Base-by-base conservation (phyloP, 2,797 vertebrate species). In the Dipus sagitta region DNA sequence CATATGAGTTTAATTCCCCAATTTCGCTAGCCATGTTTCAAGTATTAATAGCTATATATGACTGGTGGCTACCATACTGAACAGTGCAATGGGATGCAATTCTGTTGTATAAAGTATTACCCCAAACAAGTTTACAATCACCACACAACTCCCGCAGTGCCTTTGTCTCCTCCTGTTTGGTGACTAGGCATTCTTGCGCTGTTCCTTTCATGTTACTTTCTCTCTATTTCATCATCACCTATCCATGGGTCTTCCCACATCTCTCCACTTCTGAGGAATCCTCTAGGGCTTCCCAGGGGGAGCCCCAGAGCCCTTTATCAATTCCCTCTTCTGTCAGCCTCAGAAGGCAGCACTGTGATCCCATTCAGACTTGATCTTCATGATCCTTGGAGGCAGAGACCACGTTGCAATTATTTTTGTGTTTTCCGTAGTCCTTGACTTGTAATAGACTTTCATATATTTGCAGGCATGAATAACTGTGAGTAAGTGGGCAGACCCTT, bases 381-480 rank as follows among this genome's bases (percentile, higher is more conserved):
- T 21, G 38, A 17, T 26, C 32, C 21, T 70, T 23, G 8, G 77
- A 79, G 74, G 17, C 58, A 89, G 15, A 79, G 71, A 67, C 67
- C 47, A 26, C 42, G 15, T 92, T 93, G 60, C 71, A 13, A 72
- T 76, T 80, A 52, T 92, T 30, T 58, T 28, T 94, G 47, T 79
- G 9, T 71, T 54, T 85, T 54, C n/a, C 42, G 71, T 2, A 28
- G 3, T 42, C 34, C 47, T 88, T 30, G 8, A 38, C 42, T n/a
- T 88, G 4, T 30, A 79, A 17, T 86, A 88, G n/a, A 54, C 17
- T 15, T 70, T 85, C 34, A 65, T 4, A 52, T 52, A 7, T 94
- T 85, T 79, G 58, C 9, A 60, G 64, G 20, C 88, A 42, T 76
- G 30, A 72, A 79, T 86, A 21, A 71, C 38, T 20, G 0, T 32